Evolutionary conservation across 2,797 vertebrate species (phyloP), one percentile per base, ranked within the genome.

Genomic region (Takifugu rubripes): DNA sequence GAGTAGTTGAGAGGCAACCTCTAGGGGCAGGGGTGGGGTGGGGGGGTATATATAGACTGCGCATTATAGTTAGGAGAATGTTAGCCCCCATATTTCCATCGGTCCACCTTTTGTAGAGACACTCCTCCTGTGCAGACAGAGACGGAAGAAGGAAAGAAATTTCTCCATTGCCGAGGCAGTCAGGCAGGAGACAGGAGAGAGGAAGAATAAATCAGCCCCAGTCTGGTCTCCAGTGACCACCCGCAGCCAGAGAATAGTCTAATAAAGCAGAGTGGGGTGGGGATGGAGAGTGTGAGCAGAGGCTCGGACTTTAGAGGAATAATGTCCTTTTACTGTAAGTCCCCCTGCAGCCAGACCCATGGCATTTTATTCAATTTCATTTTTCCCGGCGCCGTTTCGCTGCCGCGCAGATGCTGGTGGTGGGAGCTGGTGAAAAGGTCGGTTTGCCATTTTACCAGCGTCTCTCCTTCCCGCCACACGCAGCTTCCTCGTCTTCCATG

Each of bases 171-270:
- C 77, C 77, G 90, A 92, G 84, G 92, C 94, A 95, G 92, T 92
- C 91, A 91, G 90, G 93, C 93, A 52, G 89, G 93, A 93, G 93
- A 94, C 93, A 91, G 78, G 90, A 93, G 82, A 84, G 74, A 74
- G 71, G 78, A 74, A 78, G 82, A 83, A 97, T 96, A 95, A 95
- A 96, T 98, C 95, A 96, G 93, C 81, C 83, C 85, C 84, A 70
- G 82, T 79, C 79, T 67, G 77, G 91, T 94, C 94, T 92, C 91
- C 58, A 88, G 92, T 92, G 94, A 93, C 87, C 89, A 91, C 90
- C 76, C 90, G 90, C 92, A 86, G 91, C 92, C 93, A 91, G 94
- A 93, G 93, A 91, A 92, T 86, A 86, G 87, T 81, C 77, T 86
- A 85, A 82, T 82, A 89, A 84, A 79, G 84, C 77, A 65, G 81